A percentile compares a stretch with the other conserved stretches of the same genome.
These are phyloP conservation scores for Hoplostethus atlanticus DNA, from an alignment of 2,797 vertebrate species.

Conservation along the genomic window DNA sequence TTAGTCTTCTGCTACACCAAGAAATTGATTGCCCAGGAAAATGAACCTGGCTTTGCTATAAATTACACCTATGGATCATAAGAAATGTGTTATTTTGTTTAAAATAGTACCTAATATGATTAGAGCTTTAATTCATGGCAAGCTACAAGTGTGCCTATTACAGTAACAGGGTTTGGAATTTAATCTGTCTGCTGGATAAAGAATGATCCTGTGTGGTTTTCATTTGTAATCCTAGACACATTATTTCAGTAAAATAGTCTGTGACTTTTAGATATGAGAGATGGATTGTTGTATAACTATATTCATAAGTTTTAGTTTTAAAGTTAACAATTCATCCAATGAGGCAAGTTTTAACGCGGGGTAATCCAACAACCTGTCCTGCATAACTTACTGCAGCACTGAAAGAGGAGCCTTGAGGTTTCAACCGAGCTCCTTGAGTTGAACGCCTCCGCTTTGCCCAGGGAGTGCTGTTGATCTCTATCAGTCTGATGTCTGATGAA, in stretches of 20 bases:
- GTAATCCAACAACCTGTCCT: slow-evolving; percentile 39
- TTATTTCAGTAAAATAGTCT: slow-evolving; percentile 94
- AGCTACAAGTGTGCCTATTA: slow-evolving; percentile 99
- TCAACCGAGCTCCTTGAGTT: slow-evolving; percentile 22
- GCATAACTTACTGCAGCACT: slow-evolving; percentile 40
- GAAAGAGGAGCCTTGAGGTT: slow-evolving; percentile 29
- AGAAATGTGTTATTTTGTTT: slow-evolving; percentile 98
- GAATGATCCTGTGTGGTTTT: slow-evolving; percentile 95
- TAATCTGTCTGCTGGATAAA: slow-evolving; percentile 95
- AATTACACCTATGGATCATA: slow-evolving; percentile 98
- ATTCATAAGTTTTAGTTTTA: slow-evolving; percentile 89
- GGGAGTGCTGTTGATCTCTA: slow-evolving; percentile 40
- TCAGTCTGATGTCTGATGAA: slow-evolving; percentile 26
- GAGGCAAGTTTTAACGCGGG: slow-evolving; percentile 76
- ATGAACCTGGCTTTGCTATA: slow-evolving; percentile 98
- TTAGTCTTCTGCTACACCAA: slow-evolving; percentile 90
- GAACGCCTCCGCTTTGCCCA: slow-evolving; percentile 44
- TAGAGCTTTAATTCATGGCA: slow-evolving; percentile 98
- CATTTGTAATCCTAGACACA: slow-evolving; percentile 96
- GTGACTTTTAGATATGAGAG: slow-evolving; percentile 95
- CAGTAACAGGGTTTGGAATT: slow-evolving; percentile 96
- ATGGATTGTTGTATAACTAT: slow-evolving; percentile 91
- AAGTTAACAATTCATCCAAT: slow-evolving; percentile 84
- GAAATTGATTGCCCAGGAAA: slow-evolving; percentile 98
- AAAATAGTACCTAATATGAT: slow-evolving; percentile 99